Evolutionary conservation across 2,113 vertebrate genomes (phyloP), one percentile per base, ranked within the genome.

Genomic region (Eretmodus cyanostictus): DNA sequence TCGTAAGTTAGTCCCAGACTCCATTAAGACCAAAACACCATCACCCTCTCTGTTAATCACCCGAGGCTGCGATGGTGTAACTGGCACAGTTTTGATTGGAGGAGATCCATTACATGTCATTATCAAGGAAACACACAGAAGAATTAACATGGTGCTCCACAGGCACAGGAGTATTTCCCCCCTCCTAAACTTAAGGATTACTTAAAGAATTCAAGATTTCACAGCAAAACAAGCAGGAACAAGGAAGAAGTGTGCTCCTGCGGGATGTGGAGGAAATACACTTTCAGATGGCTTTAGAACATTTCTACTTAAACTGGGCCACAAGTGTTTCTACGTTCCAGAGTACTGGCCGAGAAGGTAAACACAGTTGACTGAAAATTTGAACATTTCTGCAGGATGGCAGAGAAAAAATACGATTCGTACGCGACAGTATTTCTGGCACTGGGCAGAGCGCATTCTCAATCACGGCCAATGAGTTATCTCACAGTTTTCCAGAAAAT

Each of bases 1-100:
- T 87, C 53, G 49, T 57, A 71, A 36, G 34, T 84, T 71, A 57
- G 59, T 76, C 85, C 55, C 63, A 34, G 51, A 66, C 85, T 87
- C 76, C 86, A 63, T 88, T 82, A 86, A 31, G n/a, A 86, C 31
- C 73, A 76, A 76, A 76, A 68, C 7, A 55, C 63, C 22, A 57
- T 57, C 29, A 8, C 9, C 19, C n/a, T 24, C 61, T 27, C 49
- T 45, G 88, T 76, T 85, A 42, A 89, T 83, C 81, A 80, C 13
- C 34, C 17, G 5, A 61, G 51, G 78, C 86, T 27, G 49, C 84
- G 87, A 92, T 68, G 86, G 87, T 85, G 40, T 13, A 86, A 88
- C 91, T 91, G 89, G 91, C 89, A 92, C 91, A 9, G 86, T 19
- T 22, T 76, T 53, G 68, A 83, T 89, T 81, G 11, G 68, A 22